phyloP scores from a whole-genome alignment of 2,888 invertebrate species.

The Cryptops parisi region DNA sequence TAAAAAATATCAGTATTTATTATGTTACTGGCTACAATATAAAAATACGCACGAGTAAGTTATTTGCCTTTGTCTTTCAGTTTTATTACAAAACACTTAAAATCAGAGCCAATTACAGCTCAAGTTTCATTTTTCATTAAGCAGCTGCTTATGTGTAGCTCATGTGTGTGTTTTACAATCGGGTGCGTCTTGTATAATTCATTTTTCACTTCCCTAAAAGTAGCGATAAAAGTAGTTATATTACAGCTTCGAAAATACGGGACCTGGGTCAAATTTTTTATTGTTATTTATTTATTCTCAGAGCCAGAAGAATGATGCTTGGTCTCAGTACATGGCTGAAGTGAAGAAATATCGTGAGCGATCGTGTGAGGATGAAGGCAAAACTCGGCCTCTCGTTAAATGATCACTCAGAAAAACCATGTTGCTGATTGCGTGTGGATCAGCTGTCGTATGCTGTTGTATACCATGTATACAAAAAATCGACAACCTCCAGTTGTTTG shows the following conservation, averaged over 20 bases:
- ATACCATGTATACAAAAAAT: neutral
- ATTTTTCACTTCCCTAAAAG: no score
- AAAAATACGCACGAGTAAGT: no score
- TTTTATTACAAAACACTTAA: no score
- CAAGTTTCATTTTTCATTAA: no score
- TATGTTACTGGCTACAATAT: no score
- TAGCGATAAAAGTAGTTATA: no score
- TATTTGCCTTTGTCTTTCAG: no score
- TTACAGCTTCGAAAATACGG: no score
- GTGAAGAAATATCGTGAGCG: conserved; percentile 84
- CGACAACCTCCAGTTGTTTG: no score
- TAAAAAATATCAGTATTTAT: no score
- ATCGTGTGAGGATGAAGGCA: conserved; percentile 75
- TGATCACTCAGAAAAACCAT: conserved; percentile 32
- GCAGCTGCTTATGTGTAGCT: neutral
- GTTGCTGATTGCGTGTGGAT: neutral
- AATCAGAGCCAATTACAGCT: no score
- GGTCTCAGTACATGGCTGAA: conserved; percentile 87
- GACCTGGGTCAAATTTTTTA: no score
- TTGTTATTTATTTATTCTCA: neutral
- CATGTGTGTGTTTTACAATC: neutral
- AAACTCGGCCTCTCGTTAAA: conserved; percentile 80
- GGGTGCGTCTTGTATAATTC: neutral
- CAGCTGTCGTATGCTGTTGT: neutral
- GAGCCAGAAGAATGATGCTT: conserved; percentile 53